Base-by-base conservation (phyloP, 2,113 vertebrate species). In the Siniperca knerii region DNA sequence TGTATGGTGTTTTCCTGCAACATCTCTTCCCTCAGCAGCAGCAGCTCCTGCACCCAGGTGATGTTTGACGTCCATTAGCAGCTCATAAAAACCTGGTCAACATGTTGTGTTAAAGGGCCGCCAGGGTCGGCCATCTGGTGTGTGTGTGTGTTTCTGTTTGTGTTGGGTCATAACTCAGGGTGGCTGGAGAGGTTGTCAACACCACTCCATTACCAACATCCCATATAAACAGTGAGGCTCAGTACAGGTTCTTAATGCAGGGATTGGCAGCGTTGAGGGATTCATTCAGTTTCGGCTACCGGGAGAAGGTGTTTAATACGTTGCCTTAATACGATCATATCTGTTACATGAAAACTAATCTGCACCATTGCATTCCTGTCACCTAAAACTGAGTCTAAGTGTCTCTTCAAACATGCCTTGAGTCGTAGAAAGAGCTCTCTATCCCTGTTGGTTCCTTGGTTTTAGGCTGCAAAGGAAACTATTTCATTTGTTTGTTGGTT, bases 51-150 rank as follows among this genome's bases (percentile, higher is more conserved):
- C 0, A 13, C 10, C 16, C 75, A 75, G 75, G 50, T 79, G 78
- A 75, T 77, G 46, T 64, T 35, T 79, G 68, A 44, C 8, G 46
- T 79, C 83, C 86, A 90, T 93, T 92, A 94, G 85, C 92, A 66
- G 87, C 64, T 83, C 62, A 79, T 93, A 90, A 92, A 91, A 88
- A 79, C 57, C 73, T 79, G 84, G 66, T 77, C 68, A 58, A 25
- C 64, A 40, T 81, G 78, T 61, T 64, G 87, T 87, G 73, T 86
- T 83, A 85, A 95, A 87, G 84, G 73, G 46, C 67, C 33, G 16
- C 13, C 60, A 55, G 75, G 62, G 8, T 4, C 0, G 66, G 25
- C 70, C 79, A 82, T 89, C 73, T 87, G 88, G 35, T 82, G 68
- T 82, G 60, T 79, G 58, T 70, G 65, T 79, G 42, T 79, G 74